These are phyloP conservation scores for Gila robusta DNA, from an alignment of 2,797 vertebrate genomes.

Conservation along the genomic window DNA sequence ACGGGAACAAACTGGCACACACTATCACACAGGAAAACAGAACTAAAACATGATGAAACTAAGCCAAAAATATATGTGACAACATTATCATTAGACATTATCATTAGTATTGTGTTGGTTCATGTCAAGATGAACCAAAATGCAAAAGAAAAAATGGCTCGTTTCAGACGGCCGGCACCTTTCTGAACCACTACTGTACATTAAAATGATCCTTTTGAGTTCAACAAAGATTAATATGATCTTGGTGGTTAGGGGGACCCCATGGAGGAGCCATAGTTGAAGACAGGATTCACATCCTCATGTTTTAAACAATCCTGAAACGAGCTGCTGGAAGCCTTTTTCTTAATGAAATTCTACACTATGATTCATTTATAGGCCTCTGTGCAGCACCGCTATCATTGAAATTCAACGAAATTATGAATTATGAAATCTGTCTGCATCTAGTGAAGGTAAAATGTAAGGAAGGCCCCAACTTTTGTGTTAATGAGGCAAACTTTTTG, in stretches of 20 bases:
- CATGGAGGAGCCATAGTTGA: background rate
- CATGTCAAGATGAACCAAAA: background rate
- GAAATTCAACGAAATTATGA: conserved; percentile 28
- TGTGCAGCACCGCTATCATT: conserved; percentile 1
- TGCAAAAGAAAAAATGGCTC: background rate
- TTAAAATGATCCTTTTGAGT: background rate
- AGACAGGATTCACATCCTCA: background rate
- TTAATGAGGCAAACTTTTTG: conserved; percentile 46
- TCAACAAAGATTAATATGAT: background rate
- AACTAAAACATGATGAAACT: too few relatives aligned
- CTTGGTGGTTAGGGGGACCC: background rate
- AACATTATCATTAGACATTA: too few relatives aligned
- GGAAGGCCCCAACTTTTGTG: conserved; percentile 23
- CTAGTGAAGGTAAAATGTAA: conserved; percentile 34
- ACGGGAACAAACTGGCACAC: too few relatives aligned
- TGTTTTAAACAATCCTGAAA: background rate
- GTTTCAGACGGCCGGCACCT: background rate
- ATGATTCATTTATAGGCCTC: background rate
- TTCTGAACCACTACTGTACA: background rate
- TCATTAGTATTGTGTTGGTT: too few relatives aligned
- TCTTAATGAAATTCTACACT: conserved; percentile 14
- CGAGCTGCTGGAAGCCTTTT: background rate
- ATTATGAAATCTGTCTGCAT: conserved; percentile 31
- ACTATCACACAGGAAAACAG: too few relatives aligned
- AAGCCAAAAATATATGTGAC: too few relatives aligned